A percentile compares a stretch with the other conserved stretches of the same genome.
Evolutionary conservation across 1,140 invertebrate genomes (phyloP).

Genomic region (Muscidifurax raptorellus): DNA sequence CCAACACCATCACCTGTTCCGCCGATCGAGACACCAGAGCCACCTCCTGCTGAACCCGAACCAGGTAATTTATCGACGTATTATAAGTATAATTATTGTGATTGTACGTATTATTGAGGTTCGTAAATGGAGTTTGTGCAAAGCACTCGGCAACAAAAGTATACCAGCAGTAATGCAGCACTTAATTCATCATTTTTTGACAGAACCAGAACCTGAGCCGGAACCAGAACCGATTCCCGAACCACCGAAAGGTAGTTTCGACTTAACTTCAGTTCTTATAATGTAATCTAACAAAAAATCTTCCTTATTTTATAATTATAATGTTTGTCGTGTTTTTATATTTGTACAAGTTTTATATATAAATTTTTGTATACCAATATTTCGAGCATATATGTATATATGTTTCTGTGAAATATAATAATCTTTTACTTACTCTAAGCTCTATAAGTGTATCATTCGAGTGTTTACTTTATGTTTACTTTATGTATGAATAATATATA

Average conservation of each 20-base stretch:
- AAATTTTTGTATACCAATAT: not conserved
- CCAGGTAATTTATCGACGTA: constrained; percentile 68
- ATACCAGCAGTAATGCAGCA: not conserved
- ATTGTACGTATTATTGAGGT: not conserved
- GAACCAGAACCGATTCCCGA: constrained; percentile 43
- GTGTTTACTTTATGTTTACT: not conserved
- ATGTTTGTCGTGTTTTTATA: not conserved
- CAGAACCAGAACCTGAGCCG: constrained; percentile 48
- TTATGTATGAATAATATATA: not conserved
- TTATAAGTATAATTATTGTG: constrained; percentile 49
- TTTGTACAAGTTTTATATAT: not conserved
- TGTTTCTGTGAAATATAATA: not conserved
- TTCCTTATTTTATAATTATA: not conserved
- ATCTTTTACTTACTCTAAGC: not conserved
- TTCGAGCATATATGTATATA: not conserved
- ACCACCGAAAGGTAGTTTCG: constrained; percentile 50
- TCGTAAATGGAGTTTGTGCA: no score
- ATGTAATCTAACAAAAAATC: constrained; percentile 34
- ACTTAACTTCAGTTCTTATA: constrained; percentile 47
- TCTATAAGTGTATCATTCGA: not conserved
- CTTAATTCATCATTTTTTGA: not conserved
- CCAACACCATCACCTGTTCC: constrained; percentile 69
- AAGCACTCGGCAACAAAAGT: no score
- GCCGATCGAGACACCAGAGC: constrained; percentile 60
- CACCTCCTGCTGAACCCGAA: constrained; percentile 69